These are phyloP conservation scores for Trachelus tabidus DNA, from an alignment of 2,888 invertebrate species.

Conservation along the genomic window DNA sequence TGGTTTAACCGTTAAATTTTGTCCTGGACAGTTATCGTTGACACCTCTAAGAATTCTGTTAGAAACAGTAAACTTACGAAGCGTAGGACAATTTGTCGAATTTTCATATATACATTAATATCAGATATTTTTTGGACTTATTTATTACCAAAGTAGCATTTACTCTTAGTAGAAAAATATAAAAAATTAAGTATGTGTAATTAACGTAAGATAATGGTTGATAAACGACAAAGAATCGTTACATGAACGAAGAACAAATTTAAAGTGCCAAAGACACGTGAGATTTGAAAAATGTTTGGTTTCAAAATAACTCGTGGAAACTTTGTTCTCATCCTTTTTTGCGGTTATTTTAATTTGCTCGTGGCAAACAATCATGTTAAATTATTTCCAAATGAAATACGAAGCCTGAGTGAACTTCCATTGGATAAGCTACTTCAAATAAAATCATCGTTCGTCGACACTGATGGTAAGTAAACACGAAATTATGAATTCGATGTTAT, in stretches of 20 bases:
- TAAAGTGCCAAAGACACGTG: not conserved
- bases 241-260: not conserved
- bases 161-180: not conserved
- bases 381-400: slow-evolving; percentile 52
- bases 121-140: not conserved
- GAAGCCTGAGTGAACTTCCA: slow-evolving; percentile 75
- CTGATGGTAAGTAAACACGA: slow-evolving; percentile 37
- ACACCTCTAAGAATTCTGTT: not conserved
- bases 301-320: not conserved
- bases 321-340: not conserved
- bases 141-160: not conserved
- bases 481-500: slow-evolving; percentile 7
- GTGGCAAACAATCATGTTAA: not conserved
- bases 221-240: not conserved
- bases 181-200: not conserved
- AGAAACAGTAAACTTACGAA: not conserved
- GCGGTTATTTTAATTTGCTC: not conserved
- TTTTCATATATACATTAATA: not conserved
- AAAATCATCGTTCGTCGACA: slow-evolving; percentile 65
- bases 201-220: not conserved
- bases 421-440: slow-evolving; percentile 77
- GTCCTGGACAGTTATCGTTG: not conserved
- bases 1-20: not conserved
- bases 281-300: not conserved
- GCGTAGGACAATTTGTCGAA: not conserved